Conservation (phyloP, 2,888 invertebrate genomes). For the Clostera curtula region DNA sequence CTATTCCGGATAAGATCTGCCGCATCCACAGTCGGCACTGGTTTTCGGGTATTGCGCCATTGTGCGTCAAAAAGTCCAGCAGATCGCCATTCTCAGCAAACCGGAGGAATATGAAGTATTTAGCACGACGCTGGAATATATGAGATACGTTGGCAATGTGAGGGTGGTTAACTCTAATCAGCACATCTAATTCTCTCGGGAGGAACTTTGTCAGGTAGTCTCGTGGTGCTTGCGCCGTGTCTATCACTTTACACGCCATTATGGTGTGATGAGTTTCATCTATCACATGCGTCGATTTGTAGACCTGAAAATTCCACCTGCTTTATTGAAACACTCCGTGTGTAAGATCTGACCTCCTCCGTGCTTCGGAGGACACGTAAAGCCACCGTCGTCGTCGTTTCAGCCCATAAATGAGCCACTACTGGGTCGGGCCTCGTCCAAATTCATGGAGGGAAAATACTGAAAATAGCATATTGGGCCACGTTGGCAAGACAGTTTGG, state of each 20-base stretch:
- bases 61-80: constrained; percentile 80
- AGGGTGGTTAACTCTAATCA: constrained; percentile 84
- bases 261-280: constrained; percentile 57
- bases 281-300: constrained; percentile 53
- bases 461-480: too few relatives aligned
- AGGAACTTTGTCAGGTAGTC: constrained; percentile 88
- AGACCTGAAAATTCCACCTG: constrained; percentile 65
- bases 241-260: constrained; percentile 84
- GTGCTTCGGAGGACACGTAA: neutral
- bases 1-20: constrained; percentile 79
- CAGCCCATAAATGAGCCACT: too few relatives aligned
- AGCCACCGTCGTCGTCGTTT: neutral
- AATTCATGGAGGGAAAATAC: too few relatives aligned
- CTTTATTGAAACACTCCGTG: constrained; percentile 2
- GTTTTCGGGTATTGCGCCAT: constrained; percentile 80
- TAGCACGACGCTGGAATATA: constrained; percentile 80
- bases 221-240: constrained; percentile 81
- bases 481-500: too few relatives aligned
- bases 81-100: constrained; percentile 87
- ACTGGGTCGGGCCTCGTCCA: too few relatives aligned
- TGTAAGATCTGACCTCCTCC: too few relatives aligned
- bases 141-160: constrained; percentile 86
- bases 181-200: constrained; percentile 86
- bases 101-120: constrained; percentile 86
- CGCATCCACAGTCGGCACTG: constrained; percentile 82